Evolutionary conservation across 2,113 vertebrate species (phyloP), one percentile per base, ranked within the genome.

Genomic region (Lamprologus lemairii): DNA sequence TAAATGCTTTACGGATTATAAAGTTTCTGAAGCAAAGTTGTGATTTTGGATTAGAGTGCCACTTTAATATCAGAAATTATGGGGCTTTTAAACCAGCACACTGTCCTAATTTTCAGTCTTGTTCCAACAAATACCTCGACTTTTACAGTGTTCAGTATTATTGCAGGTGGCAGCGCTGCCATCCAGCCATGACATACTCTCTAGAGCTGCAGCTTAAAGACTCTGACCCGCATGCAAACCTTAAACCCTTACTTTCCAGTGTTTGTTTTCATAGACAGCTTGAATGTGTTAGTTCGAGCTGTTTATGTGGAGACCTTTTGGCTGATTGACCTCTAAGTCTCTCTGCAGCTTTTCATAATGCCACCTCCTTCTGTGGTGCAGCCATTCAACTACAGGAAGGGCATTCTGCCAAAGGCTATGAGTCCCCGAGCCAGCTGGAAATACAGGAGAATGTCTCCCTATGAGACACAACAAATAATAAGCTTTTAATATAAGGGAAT

Each of bases 401-500:
- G 86, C 84, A 35, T 81, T 84, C 90, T 87, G 88, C 93, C 92
- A 93, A 84, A 88, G 89, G 82, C 87, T 78, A 47, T 49, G 68
- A 80, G 42, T 89, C 86, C 63, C 85, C 21, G 68, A 82, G 81
- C 86, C 85, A 88, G 88, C 80, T 78, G 83, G 75, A 90, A 92
- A 87, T 84, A 88, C 88, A 53, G 19, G 80, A 68, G 86, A 90
- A 87, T 83, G 79, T 88, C 40, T 81, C 75, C 49, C 57, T 28
- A 28, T 80, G 47, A 82, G 73, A 82, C 35, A 40, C 63, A 37
- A 88, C 75, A 92, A 94, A 94, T 94, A 94, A 94, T 94, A 91
- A 92, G 90, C 55, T 92, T 92, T 93, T 92, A 92, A 90, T 94
- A 94, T 83, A 26, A 49, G 37, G 26, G 88, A 90, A 91, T 82